phyloP scores from a whole-genome alignment of 2,113 vertebrate genomes.

The Macrotus californicus region DNA sequence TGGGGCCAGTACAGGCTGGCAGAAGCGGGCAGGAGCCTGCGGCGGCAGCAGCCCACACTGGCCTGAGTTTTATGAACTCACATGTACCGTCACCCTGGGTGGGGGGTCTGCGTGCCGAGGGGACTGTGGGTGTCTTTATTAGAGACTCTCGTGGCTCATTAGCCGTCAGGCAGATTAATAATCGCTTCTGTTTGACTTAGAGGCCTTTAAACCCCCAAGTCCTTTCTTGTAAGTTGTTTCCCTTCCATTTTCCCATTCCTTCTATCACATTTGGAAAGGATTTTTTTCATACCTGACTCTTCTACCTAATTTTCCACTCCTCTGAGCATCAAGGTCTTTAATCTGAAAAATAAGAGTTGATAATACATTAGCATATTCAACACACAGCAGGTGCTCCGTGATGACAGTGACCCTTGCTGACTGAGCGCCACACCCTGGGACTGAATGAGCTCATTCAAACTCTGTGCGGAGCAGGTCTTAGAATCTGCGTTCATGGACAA shows the following conservation, averaged over 20 bases:
- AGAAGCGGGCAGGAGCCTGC: neutral
- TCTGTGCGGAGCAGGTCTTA: neutral
- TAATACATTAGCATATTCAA: neutral
- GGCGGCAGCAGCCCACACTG: no score
- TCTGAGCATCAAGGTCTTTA: neutral
- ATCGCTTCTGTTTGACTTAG: neutral
- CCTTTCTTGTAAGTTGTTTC: neutral
- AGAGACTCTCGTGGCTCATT: neutral
- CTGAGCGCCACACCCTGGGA: neutral
- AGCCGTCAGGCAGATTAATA: neutral
- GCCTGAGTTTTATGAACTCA: accelerated
- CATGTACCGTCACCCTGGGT: accelerated
- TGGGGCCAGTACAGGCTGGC: neutral
- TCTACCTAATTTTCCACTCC: neutral
- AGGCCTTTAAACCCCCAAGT: neutral
- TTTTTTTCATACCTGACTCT: neutral
- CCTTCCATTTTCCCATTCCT: neutral
- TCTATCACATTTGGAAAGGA: neutral
- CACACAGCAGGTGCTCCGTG: neutral
- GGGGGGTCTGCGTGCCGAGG: neutral
- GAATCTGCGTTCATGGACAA: neutral
- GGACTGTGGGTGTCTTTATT: neutral
- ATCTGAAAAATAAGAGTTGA: neutral
- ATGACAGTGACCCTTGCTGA: neutral
- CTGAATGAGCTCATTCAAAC: neutral